Base-by-base conservation (phyloP, 2,888 invertebrate genomes). In the Papilio gigon region DNA sequence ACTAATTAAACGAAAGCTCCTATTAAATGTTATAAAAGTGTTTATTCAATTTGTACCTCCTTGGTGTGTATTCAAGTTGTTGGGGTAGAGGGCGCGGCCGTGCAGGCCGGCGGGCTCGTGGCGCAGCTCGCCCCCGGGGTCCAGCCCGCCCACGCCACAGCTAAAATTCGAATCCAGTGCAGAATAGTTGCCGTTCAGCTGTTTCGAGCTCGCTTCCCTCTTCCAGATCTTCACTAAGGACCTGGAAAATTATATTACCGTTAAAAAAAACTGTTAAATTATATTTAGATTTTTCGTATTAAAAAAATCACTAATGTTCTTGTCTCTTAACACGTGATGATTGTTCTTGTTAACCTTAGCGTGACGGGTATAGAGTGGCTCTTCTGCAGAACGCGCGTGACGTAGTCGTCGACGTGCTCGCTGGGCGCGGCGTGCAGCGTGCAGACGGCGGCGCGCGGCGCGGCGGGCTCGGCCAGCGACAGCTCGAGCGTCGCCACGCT, bases 351-450 rank as follows among this genome's bases (percentile, higher is more conserved):
- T 33, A 95, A 95, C 80, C 98, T 93, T 88, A 98, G 94, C 6
- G 97, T 97, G 65, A 98, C 94, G 1, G 98, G 98, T 84, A 98
- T 97, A n/a, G 98, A 98, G 78, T 97, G 94, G 77, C 96, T 97
- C 81, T 96, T 95, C 85, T 98, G 98, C 72, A 98, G 93, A 61
- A 98, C 86, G 71, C 85, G 56, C 73, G 91, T 90, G 78, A 93
- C 85, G 76, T 92, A 90, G 11, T 93, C 92, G 71, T 93, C 90
- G 12, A 92, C 72, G 40, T 85, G 87, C 1, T 87, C 85, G 1
- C 84, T 73, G 2, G 93, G 93, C 14, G 86, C 83, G 70, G 88
- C 86, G 80, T 84, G 85, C 1, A 95, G 93, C 30, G 95, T 94
- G 82, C 95, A 95, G 0, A 98, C 94, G 37, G 94, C 93, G 78